A percentile compares a stretch with the other conserved stretches of the same genome.
These are phyloP conservation scores for Albula glossodonta DNA, from an alignment of 2,113 vertebrate species.

Conservation along the genomic window DNA sequence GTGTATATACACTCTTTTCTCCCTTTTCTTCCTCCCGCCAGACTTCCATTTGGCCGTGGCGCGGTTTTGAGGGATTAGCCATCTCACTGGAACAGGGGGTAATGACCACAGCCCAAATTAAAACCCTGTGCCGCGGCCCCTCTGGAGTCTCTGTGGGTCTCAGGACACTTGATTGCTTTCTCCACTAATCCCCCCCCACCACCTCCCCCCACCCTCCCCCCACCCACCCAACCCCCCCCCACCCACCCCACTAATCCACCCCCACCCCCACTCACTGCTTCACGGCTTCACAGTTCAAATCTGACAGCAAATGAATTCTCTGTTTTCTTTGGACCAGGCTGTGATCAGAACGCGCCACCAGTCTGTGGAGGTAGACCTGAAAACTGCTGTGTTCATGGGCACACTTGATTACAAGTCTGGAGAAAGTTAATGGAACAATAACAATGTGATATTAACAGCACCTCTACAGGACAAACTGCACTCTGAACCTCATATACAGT, in stretches of 20 bases:
- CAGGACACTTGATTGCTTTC: constrained; percentile 1
- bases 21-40: neutral
- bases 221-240: no score
- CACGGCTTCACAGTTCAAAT: neutral
- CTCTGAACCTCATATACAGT: neutral
- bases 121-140: neutral
- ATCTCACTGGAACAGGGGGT: neutral
- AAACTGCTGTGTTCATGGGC: neutral
- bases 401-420: neutral
- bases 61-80: constrained; percentile 2
- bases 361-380: neutral
- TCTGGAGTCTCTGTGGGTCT: neutral
- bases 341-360: neutral
- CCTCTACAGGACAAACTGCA: neutral
- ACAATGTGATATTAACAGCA: neutral
- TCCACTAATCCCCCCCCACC: neutral
- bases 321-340: neutral
- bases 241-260: neutral
- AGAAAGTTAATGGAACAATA: neutral
- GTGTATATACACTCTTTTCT: neutral
- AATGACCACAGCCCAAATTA: constrained; percentile 3
- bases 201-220: no score
- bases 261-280: neutral
- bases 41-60: neutral
- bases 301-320: neutral